A percentile compares a stretch with the other conserved stretches of the same genome.
These are phyloP conservation scores for Nothura maculosa DNA, from an alignment of 2,797 vertebrate genomes.

Conservation along the genomic window DNA sequence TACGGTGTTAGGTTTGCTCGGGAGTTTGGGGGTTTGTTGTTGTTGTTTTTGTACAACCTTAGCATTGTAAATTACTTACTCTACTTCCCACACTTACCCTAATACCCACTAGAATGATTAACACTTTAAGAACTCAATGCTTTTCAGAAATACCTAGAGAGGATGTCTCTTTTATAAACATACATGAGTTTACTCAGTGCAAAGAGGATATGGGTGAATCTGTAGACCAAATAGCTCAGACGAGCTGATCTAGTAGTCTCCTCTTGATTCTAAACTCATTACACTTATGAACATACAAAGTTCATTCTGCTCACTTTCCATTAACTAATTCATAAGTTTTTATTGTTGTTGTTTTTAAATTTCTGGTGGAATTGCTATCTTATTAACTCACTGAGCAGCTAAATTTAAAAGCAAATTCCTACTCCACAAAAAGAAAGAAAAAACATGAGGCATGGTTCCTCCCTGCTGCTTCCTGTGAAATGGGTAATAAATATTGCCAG, in stretches of 20 bases:
- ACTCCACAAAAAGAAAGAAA: neutral
- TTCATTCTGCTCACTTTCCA: constrained; percentile 11
- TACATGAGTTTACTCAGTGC: neutral
- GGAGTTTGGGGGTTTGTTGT: neutral
- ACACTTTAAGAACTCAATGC: neutral
- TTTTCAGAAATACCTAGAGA: constrained; percentile 16
- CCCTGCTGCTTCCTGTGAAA: neutral
- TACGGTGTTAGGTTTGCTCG: constrained; percentile 19
- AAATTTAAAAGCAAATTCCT: neutral
- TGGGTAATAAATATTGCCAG: neutral
- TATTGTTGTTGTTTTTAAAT: neutral
- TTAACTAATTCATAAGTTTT: neutral
- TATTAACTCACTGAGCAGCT: neutral
- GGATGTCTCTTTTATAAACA: neutral
- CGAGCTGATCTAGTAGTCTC: neutral
- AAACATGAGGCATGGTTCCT: fast-evolving
- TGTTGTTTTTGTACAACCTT: constrained; percentile 28
- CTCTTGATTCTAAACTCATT: constrained; percentile 34
- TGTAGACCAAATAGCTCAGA: constrained; percentile 20
- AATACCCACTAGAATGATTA: neutral
- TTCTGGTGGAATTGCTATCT: neutral
- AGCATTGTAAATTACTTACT: constrained; percentile 15
- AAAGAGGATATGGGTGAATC: constrained; percentile 1
- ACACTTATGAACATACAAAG: constrained; percentile 8
- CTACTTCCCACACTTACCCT: constrained; percentile 28